These are phyloP conservation scores for Choreutis nemorana DNA, from an alignment of 2,888 invertebrate species.

Conservation along the genomic window DNA sequence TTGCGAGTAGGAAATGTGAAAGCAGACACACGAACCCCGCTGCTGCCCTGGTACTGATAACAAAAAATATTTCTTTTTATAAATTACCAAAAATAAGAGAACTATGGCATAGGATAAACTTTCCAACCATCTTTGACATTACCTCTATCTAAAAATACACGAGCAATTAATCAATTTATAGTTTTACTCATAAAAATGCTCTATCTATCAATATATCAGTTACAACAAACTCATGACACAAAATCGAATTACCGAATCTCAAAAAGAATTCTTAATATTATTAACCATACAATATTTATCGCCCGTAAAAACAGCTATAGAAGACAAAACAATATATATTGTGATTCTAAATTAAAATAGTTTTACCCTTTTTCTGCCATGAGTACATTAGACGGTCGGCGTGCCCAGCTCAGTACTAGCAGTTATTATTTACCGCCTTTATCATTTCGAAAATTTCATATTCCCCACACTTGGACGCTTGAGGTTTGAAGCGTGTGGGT, in stretches of 20 bases:
- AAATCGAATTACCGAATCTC: no score
- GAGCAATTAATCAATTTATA: neutral
- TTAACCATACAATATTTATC: neutral
- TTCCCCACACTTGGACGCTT: slow-evolving; percentile 65
- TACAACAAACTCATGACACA: no score
- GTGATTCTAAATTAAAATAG: neutral
- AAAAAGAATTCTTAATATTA: no score
- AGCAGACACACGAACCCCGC: slow-evolving; percentile 66
- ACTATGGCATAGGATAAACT: no score
- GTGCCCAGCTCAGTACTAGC: slow-evolving; percentile 55
- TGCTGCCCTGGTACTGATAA: slow-evolving; percentile 41
- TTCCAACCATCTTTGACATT: no score
- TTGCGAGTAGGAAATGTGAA: slow-evolving; percentile 64
- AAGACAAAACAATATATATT: neutral
- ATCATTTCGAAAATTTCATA: slow-evolving; percentile 68
- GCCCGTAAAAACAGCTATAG: no score
- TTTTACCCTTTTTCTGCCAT: slow-evolving; percentile 15
- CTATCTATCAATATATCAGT: no score
- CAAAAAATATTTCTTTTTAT: slow-evolving; percentile 29
- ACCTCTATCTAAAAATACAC: no score
- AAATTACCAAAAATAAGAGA: neutral
- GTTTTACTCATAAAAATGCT: no score
- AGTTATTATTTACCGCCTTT: slow-evolving; percentile 67
- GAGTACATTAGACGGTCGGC: slow-evolving; percentile 36
- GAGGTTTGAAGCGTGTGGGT: slow-evolving; percentile 64